A percentile compares a stretch with the other conserved stretches of the same genome.
phyloP scores from a whole-genome alignment of 2,888 invertebrate species.

The Dicyrtomina minuta region DNA sequence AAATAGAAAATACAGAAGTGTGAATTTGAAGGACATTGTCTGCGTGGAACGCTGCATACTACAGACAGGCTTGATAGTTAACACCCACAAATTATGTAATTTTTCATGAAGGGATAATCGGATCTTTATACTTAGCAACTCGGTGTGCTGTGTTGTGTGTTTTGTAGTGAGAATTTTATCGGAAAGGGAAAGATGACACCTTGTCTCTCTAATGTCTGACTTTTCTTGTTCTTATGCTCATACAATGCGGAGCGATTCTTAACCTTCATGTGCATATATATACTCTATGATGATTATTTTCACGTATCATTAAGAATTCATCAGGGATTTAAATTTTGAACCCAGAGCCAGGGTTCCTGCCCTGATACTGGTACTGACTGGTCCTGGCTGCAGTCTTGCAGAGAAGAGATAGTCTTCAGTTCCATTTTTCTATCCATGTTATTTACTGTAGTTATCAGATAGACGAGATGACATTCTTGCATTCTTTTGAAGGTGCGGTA shows the following conservation, averaged over 20 bases:
- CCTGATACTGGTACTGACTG: too few relatives aligned
- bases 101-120: slow-evolving; percentile 24
- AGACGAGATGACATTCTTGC: too few relatives aligned
- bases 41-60: too few relatives aligned
- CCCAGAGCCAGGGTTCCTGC: background rate
- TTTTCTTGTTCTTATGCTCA: background rate
- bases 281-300: too few relatives aligned
- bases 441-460: slow-evolving; percentile 16
- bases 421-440: background rate
- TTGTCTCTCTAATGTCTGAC: background rate
- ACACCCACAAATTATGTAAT: too few relatives aligned
- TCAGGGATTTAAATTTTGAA: slow-evolving; percentile 11
- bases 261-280: background rate
- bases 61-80: too few relatives aligned
- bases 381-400: too few relatives aligned
- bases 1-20: too few relatives aligned
- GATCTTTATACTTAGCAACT: slow-evolving; percentile 23
- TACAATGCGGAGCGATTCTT: background rate
- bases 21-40: too few relatives aligned
- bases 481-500: slow-evolving; percentile 12
- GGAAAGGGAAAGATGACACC: background rate
- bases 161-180: too few relatives aligned
- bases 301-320: slow-evolving; percentile 13
- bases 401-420: too few relatives aligned
- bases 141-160: background rate